Evolutionary conservation across 2,888 invertebrate species (phyloP).

Genomic region (Mimachlamys varia): DNA sequence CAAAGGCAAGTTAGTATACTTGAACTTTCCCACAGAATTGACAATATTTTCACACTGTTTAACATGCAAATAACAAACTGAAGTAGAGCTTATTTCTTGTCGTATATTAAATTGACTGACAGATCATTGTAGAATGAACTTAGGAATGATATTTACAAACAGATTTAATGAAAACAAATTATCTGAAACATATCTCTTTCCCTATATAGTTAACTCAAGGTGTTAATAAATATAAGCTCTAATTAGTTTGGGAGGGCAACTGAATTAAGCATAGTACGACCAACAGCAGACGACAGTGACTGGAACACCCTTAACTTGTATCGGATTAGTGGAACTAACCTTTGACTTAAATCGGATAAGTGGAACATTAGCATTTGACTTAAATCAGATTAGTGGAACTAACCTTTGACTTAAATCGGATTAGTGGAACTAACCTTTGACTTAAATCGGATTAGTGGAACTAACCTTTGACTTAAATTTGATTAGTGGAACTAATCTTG

Average conservation of each 20-base stretch:
- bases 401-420: background rate
- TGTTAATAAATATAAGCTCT: background rate
- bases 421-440: too few relatives aligned
- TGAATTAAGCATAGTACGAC: background rate
- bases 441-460: background rate
- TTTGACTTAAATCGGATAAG: too few relatives aligned
- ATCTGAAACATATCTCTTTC: background rate
- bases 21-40: background rate
- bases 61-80: background rate
- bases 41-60: background rate
- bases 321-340: too few relatives aligned
- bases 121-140: background rate
- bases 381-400: background rate
- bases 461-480: background rate
- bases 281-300: background rate
- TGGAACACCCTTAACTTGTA: background rate
- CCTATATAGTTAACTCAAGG: too few relatives aligned
- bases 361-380: too few relatives aligned
- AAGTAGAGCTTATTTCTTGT: background rate
- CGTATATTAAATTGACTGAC: background rate
- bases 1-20: constrained; percentile 20
- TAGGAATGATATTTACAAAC: background rate
- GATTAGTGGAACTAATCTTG: background rate
- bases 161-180: background rate
- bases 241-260: background rate